Base-by-base conservation (phyloP, 2,888 invertebrate species). In the Drosophila yooni region DNA sequence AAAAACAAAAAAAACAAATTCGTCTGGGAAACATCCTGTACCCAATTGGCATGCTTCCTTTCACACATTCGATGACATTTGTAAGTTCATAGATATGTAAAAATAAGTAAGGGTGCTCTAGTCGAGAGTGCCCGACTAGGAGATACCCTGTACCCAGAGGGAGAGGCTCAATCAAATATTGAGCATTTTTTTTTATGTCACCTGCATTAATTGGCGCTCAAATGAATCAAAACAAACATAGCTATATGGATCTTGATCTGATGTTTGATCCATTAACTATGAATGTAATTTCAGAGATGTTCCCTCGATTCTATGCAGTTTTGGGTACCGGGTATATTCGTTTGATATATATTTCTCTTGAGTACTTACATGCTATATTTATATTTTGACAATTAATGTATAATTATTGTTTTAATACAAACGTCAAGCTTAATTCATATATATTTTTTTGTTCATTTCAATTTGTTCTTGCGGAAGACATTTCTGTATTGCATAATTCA, bases 401-500 rank as follows among this genome's bases (percentile, higher is more conserved):
- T 73, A 62, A 65, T 60, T 74, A 65, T 79, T 67, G 33, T 43
- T 48, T 53, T 60, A 25, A 61, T 64, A 59, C 74, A 64, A 73
- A 77, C 46, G 60, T 61, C 59, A 70, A 63, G 56, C 75, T 77
- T 75, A 77, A 56, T 67, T 43, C 29, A 38, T 79, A 77, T 27
- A 29, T 29, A n/a, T 31, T 11, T 27, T 27, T 1, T n/a, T 27
- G 71, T 65, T 76, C 52, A 61, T 72, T 66, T 74, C 51, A 50
- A 62, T 33, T 63, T 62, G 59, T 36, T 62, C 46, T 79, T 71
- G 72, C 82, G 82, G 82, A 82, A 82, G 82, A 82, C 82, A 79
- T 82, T 79, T 84, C 82, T 74, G 73, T 80, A 82, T 82, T 82
- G 82, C 80, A 84, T 84, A 76, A 71, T 76, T 76, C 50, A 81